Evolutionary conservation across 2,113 vertebrate genomes (phyloP), one percentile per base, ranked within the genome.

Genomic region (Pachypanchax playfairii): DNA sequence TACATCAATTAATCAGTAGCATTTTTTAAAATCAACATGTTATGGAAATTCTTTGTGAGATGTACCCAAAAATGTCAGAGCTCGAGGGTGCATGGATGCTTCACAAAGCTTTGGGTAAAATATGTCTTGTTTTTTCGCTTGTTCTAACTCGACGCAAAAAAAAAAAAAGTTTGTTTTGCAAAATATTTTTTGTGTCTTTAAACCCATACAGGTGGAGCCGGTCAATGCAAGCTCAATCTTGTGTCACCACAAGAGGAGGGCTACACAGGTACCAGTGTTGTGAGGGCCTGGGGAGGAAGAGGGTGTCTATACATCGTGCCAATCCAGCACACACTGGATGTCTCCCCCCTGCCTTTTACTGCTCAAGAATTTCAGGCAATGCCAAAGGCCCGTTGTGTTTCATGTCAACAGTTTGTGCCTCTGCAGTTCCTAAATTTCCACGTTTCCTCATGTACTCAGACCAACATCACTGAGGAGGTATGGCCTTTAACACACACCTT

Each of bases 21-120:
- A 17, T 28, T 48, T 6, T 12, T 36, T 53, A 4, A n/a, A 3
- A n/a, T 53, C 33, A 6, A 25, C 11, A 38, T 11, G 21, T 38
- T 4, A 54, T 14, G 17, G 21, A 54, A 12, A 35, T 52, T 38
- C 6, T 54, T 17, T 39, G 52, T 39, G 33, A 54, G 14, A 10
- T 13, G 2, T 54, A 17, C 14, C 52, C 52, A 39, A 36, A 54
- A 18, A 39, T 54, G 52, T 7, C 2, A 10, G 1, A 54, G 9
- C 33, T 54, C 6, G 33, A 54, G 33, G 35, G 33, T 7, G 33
- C 20, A 18, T 54, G 52, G 35, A 38, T 54, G 35, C 15, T 54
- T 17, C 15, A 38, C 52, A 54, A 54, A 38, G 52, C 21, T 14
- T 24, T 39, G 14, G 15, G 35, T 38, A 54, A 24, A 39, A 39